These are phyloP conservation scores for Eptatretus atami DNA, from an alignment of 2,797 vertebrate genomes.

Conservation along the genomic window DNA sequence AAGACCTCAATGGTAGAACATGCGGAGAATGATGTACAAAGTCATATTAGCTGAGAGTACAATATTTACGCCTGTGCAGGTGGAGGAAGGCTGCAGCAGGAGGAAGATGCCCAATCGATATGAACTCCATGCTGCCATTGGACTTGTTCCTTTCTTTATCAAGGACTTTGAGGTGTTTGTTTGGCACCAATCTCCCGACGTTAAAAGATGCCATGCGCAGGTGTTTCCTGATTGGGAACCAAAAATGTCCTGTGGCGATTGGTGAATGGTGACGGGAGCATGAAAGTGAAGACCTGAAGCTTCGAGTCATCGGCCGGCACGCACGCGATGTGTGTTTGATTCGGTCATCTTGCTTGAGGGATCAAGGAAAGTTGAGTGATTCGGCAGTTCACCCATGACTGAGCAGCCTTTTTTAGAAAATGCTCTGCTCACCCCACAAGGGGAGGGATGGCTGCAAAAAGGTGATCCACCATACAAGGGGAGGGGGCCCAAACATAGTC, in stretches of 20 bases:
- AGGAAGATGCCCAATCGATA: not conserved
- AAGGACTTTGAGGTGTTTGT: not conserved
- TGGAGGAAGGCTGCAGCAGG: conserved; percentile 1
- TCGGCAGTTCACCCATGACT: not conserved
- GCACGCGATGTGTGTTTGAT: not conserved
- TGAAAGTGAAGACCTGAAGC: not conserved
- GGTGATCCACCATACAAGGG: no score
- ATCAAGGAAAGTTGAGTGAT: not conserved
- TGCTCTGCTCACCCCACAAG: not conserved
- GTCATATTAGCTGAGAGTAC: no score
- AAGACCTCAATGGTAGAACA: not conserved
- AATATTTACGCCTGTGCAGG: not conserved
- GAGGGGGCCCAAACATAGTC: not conserved
- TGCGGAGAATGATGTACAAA: not conserved
- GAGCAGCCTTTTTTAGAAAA: not conserved
- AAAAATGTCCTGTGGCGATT: not conserved
- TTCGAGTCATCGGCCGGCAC: not conserved
- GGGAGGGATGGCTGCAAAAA: not conserved
- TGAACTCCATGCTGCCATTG: not conserved
- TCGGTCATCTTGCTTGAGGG: conserved; percentile 1
- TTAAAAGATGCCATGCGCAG: not conserved
- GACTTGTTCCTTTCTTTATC: not conserved
- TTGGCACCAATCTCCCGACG: not conserved
- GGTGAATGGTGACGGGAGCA: not conserved
- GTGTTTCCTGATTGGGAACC: not conserved